These are phyloP conservation scores for Synaphobranchus kaupii DNA, from an alignment of 2,797 vertebrate genomes.

Conservation along the genomic window DNA sequence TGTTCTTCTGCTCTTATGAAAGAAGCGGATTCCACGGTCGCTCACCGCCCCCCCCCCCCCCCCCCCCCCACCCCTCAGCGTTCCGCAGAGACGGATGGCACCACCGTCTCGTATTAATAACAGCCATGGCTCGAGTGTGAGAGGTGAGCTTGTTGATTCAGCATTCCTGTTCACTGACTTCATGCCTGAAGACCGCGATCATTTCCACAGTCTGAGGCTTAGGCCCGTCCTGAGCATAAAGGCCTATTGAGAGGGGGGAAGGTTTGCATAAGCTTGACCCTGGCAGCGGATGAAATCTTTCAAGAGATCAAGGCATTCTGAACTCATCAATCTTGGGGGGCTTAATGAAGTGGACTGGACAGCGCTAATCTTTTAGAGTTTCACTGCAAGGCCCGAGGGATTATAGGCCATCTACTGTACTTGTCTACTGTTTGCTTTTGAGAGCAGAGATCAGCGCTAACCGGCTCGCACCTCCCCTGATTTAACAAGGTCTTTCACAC, in stretches of 20 bases:
- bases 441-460: constrained; percentile 27
- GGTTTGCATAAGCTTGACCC: constrained; percentile 57
- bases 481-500: not conserved
- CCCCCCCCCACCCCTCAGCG: constrained; percentile 47
- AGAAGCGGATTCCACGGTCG: constrained; percentile 21
- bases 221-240: constrained; percentile 47
- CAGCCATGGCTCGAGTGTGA: constrained; percentile 67
- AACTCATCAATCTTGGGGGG: constrained; percentile 63
- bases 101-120: constrained; percentile 71
- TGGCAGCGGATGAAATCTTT: constrained; percentile 60
- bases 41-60: constrained; percentile 36
- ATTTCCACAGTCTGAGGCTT: constrained; percentile 31
- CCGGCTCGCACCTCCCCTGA: constrained; percentile 12
- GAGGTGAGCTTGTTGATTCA: constrained; percentile 71
- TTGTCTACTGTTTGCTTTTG: constrained; percentile 1
- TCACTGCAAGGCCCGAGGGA: constrained; percentile 29
- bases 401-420: constrained; percentile 37
- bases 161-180: constrained; percentile 75
- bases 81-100: constrained; percentile 68
- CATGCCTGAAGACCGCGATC: constrained; percentile 58
- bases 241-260: constrained; percentile 55
- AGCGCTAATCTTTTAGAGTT: constrained; percentile 43
- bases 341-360: constrained; percentile 65
- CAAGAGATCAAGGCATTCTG: constrained; percentile 69
- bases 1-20: not conserved